Evolutionary conservation across 2,888 invertebrate genomes (phyloP).

Genomic region (Siphlonurus alternatus): DNA sequence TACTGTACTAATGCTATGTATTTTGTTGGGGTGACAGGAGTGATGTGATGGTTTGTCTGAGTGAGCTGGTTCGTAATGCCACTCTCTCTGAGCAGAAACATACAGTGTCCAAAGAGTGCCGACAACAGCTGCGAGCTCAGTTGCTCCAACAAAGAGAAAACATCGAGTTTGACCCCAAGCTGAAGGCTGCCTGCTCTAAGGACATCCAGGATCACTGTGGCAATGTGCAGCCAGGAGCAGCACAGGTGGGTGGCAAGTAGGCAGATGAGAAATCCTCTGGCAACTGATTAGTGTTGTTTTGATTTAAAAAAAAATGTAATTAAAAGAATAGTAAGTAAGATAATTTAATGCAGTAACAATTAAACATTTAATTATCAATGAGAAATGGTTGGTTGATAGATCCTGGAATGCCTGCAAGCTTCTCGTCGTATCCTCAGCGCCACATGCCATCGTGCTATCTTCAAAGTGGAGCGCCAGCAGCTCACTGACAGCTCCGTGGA

Average conservation of each 20-base stretch:
- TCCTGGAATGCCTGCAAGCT: conserved; percentile 63
- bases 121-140: conserved; percentile 80
- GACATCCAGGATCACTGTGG: conserved; percentile 63
- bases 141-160: conserved; percentile 83
- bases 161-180: conserved; percentile 65
- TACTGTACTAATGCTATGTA: too few relatives aligned
- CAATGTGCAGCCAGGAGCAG: conserved; percentile 46
- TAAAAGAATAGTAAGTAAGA: too few relatives aligned
- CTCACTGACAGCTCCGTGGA: conserved; percentile 75
- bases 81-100: conserved; percentile 60
- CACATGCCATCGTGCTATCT: conserved; percentile 62
- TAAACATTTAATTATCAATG: background rate
- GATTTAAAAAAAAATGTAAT: too few relatives aligned
- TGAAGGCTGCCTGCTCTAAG: conserved; percentile 62
- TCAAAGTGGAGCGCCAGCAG: conserved; percentile 72
- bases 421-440: conserved; percentile 38
- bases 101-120: conserved; percentile 70
- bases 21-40: conserved; percentile 23
- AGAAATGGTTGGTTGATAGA: conserved; percentile 32
- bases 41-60: conserved; percentile 72
- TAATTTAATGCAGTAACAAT: conserved; percentile 11
- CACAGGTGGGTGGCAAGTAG: conserved; percentile 33
- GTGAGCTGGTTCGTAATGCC: conserved; percentile 80
- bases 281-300: too few relatives aligned
- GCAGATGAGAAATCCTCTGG: too few relatives aligned